Percentiles rank a stretch among this genome's conserved stretches.
These are phyloP conservation scores for Cordilura impudica DNA, from an alignment of 2,888 invertebrate genomes.

Conservation along the genomic window DNA sequence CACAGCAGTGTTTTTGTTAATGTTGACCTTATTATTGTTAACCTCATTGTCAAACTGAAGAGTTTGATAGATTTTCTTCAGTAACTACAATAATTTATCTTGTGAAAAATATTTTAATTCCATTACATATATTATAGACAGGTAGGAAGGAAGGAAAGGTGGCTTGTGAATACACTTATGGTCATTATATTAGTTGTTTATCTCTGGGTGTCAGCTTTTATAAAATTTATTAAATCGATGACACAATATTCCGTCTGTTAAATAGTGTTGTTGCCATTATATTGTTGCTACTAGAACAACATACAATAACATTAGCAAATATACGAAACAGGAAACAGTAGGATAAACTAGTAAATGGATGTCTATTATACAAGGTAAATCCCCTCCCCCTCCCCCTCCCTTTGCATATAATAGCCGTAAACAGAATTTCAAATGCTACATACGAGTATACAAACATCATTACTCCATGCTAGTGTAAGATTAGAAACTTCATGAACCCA, in stretches of 20 bases:
- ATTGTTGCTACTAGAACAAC: conserved; percentile 28
- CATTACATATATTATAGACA: background rate
- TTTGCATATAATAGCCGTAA: background rate
- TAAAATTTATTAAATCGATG: conserved; percentile 17
- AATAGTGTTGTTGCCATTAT: conserved; percentile 61
- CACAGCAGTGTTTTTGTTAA: no score
- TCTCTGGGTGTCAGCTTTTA: conserved; percentile 15
- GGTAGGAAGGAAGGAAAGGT: background rate
- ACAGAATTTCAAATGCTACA: conserved; percentile 19
- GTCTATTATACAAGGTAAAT: conserved; percentile 1
- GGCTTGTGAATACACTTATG: background rate
- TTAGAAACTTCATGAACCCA: conserved; percentile 25
- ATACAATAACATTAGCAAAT: conserved; percentile 16
- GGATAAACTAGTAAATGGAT: no score
- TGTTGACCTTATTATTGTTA: conserved; percentile 8
- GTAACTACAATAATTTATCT: conserved; percentile 31
- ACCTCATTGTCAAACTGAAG: conserved; percentile 30
- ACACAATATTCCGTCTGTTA: conserved; percentile 72
- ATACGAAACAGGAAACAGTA: background rate
- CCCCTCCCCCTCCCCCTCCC: background rate
- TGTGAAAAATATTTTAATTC: background rate
- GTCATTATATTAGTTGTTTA: conserved; percentile 35
- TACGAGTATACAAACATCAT: conserved; percentile 42
- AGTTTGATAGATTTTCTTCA: conserved; percentile 14
- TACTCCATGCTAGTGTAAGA: conserved; percentile 29